phyloP scores from a whole-genome alignment of 2,113 vertebrate species.

The Pelecanus crispus region DNA sequence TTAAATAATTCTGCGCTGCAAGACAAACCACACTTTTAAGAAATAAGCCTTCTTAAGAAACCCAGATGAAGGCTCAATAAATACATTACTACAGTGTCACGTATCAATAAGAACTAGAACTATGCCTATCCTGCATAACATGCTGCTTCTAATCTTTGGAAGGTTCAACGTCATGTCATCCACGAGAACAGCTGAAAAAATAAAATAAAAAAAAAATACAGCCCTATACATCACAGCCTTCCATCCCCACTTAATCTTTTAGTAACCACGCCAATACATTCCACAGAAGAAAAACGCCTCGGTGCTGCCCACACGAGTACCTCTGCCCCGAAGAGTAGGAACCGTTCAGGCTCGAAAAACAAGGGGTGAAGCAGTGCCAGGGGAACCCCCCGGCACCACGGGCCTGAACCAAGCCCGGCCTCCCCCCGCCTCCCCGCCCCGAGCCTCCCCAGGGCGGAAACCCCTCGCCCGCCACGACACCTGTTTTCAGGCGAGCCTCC shows the following conservation, averaged over 20 bases:
- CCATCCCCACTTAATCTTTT: background rate
- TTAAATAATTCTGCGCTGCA: background rate
- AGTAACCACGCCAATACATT: background rate
- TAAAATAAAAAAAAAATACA: background rate
- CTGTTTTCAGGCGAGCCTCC: background rate
- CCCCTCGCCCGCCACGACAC: background rate
- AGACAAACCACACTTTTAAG: background rate
- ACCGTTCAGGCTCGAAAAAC: background rate
- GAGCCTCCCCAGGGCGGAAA: background rate
- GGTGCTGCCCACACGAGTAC: background rate
- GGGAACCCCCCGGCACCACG: background rate
- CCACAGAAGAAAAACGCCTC: background rate
- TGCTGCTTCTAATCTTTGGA: background rate
- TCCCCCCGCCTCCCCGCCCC: background rate
- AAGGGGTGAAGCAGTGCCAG: background rate
- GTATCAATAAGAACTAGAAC: background rate
- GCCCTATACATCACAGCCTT: background rate
- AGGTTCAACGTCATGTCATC: background rate
- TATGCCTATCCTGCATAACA: background rate
- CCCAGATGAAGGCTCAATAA: background rate
- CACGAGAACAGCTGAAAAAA: background rate
- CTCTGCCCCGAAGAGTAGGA: background rate
- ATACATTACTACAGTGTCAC: background rate
- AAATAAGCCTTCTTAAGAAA: background rate
- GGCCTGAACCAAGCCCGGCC: background rate